Evolutionary conservation across 2,113 vertebrate genomes (phyloP), one percentile per base, ranked within the genome.

Genomic region (Origma solitaria): DNA sequence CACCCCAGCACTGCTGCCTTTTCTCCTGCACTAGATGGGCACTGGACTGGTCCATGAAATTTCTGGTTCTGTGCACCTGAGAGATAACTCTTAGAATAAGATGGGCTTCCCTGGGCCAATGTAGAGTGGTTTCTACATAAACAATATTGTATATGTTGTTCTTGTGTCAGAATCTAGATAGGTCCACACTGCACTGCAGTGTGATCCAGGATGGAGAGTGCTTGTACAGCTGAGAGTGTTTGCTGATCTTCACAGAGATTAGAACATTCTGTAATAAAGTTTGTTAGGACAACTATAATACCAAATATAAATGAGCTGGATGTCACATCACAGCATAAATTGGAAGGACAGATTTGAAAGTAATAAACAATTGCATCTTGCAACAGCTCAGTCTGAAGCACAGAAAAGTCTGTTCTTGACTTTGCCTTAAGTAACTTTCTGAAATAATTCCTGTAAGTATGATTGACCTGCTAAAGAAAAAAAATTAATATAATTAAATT

Each of bases 361-460:
- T 84, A 94, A 62, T 64, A 89, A 92, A 96, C 65, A 96, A 70
- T 53, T 84, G n/a, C 37, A 57, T 73, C 76, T 94, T 90, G 69
- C 33, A 92, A 90, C 37, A 81, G 16, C 69, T 94, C 19, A 12
- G 60, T 95, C 58, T 69, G 51, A 83, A 61, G 14, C 60, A 50
- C 65, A 95, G 47, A 71, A 92, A 15, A 94, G 76, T 79, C 72
- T 73, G 50, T 77, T 91, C 82, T 77, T 92, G 86, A 92, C 82
- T 92, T 97, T 95, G 92, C 87, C 82, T 70, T 82, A 70, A 96
- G 89, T 90, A 86, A 68, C 37, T 91, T 83, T 28, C 50, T 95
- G 92, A 92, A 95, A 76, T 77, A 88, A 82, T 73, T 79, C 61
- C 54, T 91, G 30, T 81, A 92, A 88, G 15, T 60, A 85, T 71